A percentile compares a stretch with the other conserved stretches of the same genome.
phyloP scores from a whole-genome alignment of 2,888 invertebrate genomes.

The Boloria selene region DNA sequence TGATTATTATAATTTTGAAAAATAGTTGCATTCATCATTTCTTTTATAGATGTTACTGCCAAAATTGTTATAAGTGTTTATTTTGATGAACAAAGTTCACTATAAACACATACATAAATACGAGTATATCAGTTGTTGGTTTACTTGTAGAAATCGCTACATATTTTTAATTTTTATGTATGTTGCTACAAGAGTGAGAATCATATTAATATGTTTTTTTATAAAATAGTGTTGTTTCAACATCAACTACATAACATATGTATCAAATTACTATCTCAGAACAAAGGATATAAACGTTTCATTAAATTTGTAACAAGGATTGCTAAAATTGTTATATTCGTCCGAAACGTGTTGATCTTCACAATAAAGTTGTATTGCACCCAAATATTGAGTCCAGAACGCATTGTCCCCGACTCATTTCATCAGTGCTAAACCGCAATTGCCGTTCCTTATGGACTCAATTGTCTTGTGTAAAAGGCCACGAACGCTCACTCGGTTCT shows the following conservation, averaged over 20 bases:
- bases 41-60: too few relatives aligned
- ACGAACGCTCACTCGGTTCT: conserved; percentile 42
- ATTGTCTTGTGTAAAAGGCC: conserved; percentile 65
- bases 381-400: conserved; percentile 69
- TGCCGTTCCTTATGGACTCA: conserved; percentile 63
- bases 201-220: background rate
- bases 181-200: too few relatives aligned
- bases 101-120: too few relatives aligned
- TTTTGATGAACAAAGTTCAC: too few relatives aligned
- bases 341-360: conserved; percentile 63
- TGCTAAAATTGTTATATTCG: conserved; percentile 50
- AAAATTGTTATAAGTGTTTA: too few relatives aligned
- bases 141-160: too few relatives aligned
- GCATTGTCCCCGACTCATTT: conserved; percentile 68
- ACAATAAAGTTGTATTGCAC: conserved; percentile 75
- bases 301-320: conserved; percentile 34
- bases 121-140: too few relatives aligned
- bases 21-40: too few relatives aligned
- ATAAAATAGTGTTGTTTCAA: background rate
- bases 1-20: too few relatives aligned
- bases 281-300: conserved; percentile 25
- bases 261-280: conserved; percentile 19
- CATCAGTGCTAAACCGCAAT: conserved; percentile 66
- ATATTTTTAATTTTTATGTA: too few relatives aligned
- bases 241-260: background rate